phyloP scores from a whole-genome alignment of 2,113 vertebrate genomes.

The Madoqua kirkii region DNA sequence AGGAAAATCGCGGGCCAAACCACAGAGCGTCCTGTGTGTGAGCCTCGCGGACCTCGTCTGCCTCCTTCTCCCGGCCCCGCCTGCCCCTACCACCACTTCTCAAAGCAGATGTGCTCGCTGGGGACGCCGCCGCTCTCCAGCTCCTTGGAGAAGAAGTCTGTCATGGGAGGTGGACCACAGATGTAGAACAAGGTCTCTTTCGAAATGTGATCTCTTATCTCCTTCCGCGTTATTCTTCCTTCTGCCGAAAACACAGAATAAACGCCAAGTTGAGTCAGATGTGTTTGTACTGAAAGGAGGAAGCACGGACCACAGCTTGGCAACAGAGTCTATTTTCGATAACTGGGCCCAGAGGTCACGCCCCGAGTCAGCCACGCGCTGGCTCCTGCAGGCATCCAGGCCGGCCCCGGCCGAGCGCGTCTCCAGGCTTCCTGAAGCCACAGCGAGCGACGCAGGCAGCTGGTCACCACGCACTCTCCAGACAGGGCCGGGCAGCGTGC shows the following conservation, averaged over 20 bases:
- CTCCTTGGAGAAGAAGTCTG: slow-evolving; percentile 87
- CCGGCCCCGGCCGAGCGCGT: not conserved
- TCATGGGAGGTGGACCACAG: slow-evolving; percentile 97
- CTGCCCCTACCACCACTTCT: slow-evolving; percentile 94
- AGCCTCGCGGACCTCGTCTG: not conserved
- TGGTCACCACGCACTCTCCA: not conserved
- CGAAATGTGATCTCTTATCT: slow-evolving; percentile 82
- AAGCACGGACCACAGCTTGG: not conserved
- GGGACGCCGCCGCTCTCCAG: slow-evolving; percentile 83
- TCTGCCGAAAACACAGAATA: slow-evolving; percentile 80
- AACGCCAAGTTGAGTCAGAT: slow-evolving; percentile 10
- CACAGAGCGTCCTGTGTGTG: not conserved
- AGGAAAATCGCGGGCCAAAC: not conserved
- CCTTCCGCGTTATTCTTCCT: slow-evolving; percentile 87
- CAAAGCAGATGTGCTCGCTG: slow-evolving; percentile 87
- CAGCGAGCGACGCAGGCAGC: not conserved
- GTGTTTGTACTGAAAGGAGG: not conserved
- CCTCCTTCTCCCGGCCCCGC: not conserved
- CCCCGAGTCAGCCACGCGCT: fast-evolving
- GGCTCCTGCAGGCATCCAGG: fast-evolving
- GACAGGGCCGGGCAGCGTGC: not conserved
- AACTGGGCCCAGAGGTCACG: not conserved
- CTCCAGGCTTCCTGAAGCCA: not conserved
- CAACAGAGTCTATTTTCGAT: not conserved
- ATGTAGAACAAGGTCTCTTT: slow-evolving; percentile 91